Percentiles rank a stretch among this genome's conserved stretches.
These are phyloP conservation scores for Xenops minutus DNA, from an alignment of 2,797 vertebrate genomes.

Conservation along the genomic window DNA sequence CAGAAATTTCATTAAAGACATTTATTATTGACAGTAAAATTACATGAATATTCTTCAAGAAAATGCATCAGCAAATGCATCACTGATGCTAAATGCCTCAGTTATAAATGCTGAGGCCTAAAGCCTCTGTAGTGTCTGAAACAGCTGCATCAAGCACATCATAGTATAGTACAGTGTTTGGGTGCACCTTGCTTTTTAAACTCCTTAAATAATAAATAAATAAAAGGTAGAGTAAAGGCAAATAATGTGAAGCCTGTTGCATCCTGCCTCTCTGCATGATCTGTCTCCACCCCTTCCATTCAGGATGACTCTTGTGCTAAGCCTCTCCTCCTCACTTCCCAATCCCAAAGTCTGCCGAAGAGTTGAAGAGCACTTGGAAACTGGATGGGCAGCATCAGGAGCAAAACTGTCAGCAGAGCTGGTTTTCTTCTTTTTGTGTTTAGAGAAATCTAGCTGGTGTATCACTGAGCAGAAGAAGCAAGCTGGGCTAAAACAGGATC, in stretches of 20 bases:
- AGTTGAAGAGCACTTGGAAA: slow-evolving; percentile 10
- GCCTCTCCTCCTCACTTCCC: slow-evolving; percentile 37
- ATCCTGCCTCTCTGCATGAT: neutral
- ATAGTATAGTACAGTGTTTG: neutral
- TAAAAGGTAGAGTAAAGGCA: neutral
- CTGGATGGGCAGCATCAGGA: slow-evolving; percentile 14
- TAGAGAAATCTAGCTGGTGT: neutral
- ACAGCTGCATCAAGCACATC: neutral
- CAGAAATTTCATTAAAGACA: neutral
- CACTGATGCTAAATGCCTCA: neutral
- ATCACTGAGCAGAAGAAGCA: neutral
- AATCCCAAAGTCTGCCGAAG: slow-evolving; percentile 17
- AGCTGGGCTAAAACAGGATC: slow-evolving; percentile 8
- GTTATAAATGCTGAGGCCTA: neutral
- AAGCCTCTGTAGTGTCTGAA: neutral
- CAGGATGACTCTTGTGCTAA: neutral
- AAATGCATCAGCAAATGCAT: neutral
- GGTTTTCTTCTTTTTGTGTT: neutral
- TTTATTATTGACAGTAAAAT: neutral
- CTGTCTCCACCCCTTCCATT: slow-evolving; percentile 48
- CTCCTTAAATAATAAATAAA: neutral
- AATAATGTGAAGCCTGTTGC: neutral
- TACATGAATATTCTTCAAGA: neutral
- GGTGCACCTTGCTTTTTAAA: neutral
- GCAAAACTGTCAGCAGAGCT: neutral